phyloP scores from a whole-genome alignment of 2,113 vertebrate species.

The Lepus europaeus region DNA sequence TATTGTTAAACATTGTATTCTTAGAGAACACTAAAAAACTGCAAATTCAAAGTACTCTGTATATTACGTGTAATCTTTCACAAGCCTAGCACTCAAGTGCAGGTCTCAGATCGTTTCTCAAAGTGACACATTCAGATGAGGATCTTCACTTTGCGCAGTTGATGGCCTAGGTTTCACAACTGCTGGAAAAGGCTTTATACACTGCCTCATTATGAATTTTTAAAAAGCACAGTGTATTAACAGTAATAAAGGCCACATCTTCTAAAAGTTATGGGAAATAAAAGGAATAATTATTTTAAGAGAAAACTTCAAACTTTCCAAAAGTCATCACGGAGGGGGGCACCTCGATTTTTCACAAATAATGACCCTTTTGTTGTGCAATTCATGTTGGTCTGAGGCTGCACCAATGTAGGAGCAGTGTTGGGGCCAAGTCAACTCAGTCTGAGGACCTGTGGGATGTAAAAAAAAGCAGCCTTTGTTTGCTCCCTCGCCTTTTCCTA shows the following conservation, averaged over 20 bases:
- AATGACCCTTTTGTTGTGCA: background rate
- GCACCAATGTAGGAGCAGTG: slow-evolving; percentile 73
- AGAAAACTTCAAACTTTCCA: slow-evolving; percentile 16
- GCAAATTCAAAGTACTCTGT: background rate
- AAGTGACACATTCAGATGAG: background rate
- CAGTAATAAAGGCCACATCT: background rate
- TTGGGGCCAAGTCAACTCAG: slow-evolving; percentile 77
- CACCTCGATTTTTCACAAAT: background rate
- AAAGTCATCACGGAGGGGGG: background rate
- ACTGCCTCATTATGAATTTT: background rate
- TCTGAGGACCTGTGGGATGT: slow-evolving; percentile 63
- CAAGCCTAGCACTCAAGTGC: background rate
- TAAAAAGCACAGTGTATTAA: background rate
- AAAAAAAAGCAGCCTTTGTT: slow-evolving; percentile 84
- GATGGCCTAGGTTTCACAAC: background rate
- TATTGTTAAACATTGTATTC: background rate
- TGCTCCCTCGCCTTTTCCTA: slow-evolving; percentile 77
- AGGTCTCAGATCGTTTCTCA: background rate
- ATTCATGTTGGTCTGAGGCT: slow-evolving; percentile 43
- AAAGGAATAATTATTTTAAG: slow-evolving; percentile 23
- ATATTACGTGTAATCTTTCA: background rate
- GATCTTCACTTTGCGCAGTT: background rate
- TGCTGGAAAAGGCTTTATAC: background rate
- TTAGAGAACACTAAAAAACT: background rate
- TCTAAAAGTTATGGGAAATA: slow-evolving; percentile 19